phyloP scores from a whole-genome alignment of 2,113 vertebrate species.

The Myotis davidii region DNA sequence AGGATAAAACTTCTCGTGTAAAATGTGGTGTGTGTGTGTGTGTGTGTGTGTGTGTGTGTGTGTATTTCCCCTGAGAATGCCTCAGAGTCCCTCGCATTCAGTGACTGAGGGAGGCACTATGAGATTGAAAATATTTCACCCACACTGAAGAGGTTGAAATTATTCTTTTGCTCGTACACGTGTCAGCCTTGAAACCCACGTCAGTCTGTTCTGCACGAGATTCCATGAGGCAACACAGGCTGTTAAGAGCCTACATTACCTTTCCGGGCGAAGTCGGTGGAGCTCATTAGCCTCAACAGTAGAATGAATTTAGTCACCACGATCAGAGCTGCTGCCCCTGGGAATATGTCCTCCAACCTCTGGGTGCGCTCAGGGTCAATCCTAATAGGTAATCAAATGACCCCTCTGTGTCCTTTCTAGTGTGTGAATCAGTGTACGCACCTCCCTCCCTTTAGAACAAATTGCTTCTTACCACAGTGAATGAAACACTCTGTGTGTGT shows the following conservation, averaged over 20 bases:
- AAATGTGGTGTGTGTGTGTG: background rate
- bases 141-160: background rate
- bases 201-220: background rate
- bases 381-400: constrained; percentile 36
- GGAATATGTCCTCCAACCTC: background rate
- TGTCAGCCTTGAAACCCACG: background rate
- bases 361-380: background rate
- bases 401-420: constrained; percentile 33
- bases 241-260: background rate
- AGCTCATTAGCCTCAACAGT: background rate
- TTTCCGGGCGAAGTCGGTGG: background rate
- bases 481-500: background rate
- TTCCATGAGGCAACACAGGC: background rate
- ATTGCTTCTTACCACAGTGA: constrained; percentile 34
- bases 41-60: background rate
- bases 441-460: constrained; percentile 25
- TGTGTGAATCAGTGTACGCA: background rate
- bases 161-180: background rate
- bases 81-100: background rate
- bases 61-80: background rate
- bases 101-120: background rate
- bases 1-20: background rate
- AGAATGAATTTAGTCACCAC: background rate
- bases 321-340: background rate
- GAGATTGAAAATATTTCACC: background rate